Percentiles rank a stretch among this genome's conserved stretches.
Conservation (phyloP, 2,888 invertebrate species). For the Mystacides longicornis region DNA sequence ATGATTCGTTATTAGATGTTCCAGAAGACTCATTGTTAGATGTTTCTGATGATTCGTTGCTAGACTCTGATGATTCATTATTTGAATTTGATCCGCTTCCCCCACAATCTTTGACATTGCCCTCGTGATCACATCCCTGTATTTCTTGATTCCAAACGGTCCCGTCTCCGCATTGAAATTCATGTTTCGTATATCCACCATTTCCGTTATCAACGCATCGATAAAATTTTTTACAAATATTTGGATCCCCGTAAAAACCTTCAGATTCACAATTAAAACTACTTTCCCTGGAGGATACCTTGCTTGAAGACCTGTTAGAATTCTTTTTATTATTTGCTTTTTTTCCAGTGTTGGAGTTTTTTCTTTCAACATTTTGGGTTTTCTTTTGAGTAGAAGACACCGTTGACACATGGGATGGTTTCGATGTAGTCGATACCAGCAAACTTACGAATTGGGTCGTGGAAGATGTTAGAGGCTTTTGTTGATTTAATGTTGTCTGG, state of each 20-base stretch:
- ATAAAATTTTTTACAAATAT: constrained; percentile 46
- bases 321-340: too few species aligned
- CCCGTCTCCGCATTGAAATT: constrained; percentile 51
- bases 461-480: too few species aligned
- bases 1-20: background rate
- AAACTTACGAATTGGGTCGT: too few species aligned
- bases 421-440: too few species aligned
- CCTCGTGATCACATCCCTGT: constrained; percentile 50
- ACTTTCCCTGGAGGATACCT: constrained; percentile 27
- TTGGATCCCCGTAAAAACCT: constrained; percentile 42
- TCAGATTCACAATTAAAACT: constrained; percentile 37
- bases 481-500: too few species aligned
- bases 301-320: too few species aligned
- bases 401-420: too few species aligned
- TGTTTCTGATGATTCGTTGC: constrained; percentile 6
- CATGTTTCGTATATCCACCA: constrained; percentile 43
- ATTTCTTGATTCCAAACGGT: constrained; percentile 53
- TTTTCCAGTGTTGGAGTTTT: too few species aligned
- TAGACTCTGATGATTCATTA: constrained; percentile 10
- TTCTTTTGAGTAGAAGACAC: too few species aligned
- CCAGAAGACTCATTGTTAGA: constrained; percentile 8
- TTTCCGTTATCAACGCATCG: constrained; percentile 44
- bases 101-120: constrained; percentile 48
- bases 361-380: too few species aligned
- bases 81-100: constrained; percentile 23